Evolutionary conservation across 2,797 vertebrate genomes (phyloP).

Genomic region (Myotis pilosus): DNA sequence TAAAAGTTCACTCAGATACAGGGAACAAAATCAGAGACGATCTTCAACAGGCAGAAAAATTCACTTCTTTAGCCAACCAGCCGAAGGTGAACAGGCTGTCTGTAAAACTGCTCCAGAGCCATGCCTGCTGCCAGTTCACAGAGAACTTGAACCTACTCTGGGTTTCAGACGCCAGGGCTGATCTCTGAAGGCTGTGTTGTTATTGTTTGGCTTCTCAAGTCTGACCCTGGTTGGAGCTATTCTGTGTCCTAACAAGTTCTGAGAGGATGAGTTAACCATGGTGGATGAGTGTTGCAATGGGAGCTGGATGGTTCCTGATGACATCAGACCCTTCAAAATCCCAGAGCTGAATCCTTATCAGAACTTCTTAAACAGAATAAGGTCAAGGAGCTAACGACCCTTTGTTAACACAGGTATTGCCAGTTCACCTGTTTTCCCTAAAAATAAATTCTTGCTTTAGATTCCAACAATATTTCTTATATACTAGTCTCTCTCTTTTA

Average conservation of each 20-base stretch:
- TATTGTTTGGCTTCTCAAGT: neutral
- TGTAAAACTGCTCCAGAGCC: neutral
- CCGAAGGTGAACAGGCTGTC: neutral
- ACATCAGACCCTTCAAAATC: neutral
- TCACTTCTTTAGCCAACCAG: neutral
- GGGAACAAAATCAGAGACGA: neutral
- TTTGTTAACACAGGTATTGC: neutral
- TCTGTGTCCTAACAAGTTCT: neutral
- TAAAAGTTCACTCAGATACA: neutral
- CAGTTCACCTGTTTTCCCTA: neutral
- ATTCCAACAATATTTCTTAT: neutral
- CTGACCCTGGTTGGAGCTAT: neutral
- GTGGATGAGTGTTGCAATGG: accelerated
- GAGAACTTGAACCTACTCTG: neutral
- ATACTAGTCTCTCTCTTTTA: neutral
- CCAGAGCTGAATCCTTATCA: neutral
- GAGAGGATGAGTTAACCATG: neutral
- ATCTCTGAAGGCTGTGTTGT: neutral
- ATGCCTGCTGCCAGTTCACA: neutral
- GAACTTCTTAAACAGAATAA: neutral
- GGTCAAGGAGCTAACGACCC: neutral
- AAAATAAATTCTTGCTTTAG: neutral
- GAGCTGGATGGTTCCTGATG: neutral
- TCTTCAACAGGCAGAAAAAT: neutral
- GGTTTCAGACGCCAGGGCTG: accelerated